Evolutionary conservation across 2,113 vertebrate species (phyloP).

Genomic region (Sinosuthora webbiana): DNA sequence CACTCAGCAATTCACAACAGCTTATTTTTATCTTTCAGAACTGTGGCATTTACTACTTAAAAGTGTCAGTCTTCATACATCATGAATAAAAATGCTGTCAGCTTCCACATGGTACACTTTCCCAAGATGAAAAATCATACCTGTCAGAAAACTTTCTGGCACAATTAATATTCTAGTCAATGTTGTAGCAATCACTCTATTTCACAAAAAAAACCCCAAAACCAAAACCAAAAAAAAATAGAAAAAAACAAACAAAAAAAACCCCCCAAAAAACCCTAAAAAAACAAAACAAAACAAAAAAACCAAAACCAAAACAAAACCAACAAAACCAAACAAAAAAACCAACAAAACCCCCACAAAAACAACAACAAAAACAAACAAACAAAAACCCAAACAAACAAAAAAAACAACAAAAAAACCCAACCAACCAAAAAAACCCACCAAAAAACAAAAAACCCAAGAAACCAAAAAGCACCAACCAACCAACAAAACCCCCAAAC

Average conservation of each 20-base stretch:
- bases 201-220: background rate
- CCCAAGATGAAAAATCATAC: background rate
- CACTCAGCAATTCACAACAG: background rate
- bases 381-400: too few species aligned
- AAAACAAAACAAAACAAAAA: background rate
- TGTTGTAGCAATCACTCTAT: background rate
- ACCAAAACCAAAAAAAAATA: background rate
- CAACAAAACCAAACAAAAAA: background rate
- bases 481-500: background rate
- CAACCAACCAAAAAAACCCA: too few species aligned
- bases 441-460: too few species aligned
- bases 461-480: too few species aligned
- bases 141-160: background rate
- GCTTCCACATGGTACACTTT: background rate
- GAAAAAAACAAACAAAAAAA: too few species aligned
- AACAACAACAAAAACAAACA: too few species aligned
- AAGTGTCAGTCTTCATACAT: accelerated
- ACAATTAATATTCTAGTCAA: background rate
- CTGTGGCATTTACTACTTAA: background rate
- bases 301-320: too few species aligned
- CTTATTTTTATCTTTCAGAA: background rate
- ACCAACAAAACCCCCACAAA: background rate
- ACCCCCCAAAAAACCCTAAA: too few species aligned
- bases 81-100: background rate
- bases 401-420: background rate